Evolutionary conservation across 2,113 vertebrate species (phyloP).

Genomic region (Phoxinus phoxinus): DNA sequence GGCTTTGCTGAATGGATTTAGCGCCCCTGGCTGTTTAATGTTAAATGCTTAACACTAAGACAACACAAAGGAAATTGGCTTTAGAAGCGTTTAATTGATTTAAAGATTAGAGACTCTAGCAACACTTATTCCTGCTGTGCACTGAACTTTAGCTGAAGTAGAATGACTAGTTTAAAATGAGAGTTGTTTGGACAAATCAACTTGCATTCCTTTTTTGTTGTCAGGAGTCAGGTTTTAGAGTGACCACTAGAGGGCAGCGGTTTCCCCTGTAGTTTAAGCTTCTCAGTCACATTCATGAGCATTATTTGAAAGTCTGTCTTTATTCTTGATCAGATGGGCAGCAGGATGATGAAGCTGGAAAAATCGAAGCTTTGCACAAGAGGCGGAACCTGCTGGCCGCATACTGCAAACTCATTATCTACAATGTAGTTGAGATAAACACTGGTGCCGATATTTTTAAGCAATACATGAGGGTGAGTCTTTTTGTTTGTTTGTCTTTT

Average conservation of each 20-base stretch:
- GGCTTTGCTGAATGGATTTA: constrained; percentile 8
- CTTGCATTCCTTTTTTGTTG: not conserved
- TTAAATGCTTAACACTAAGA: not conserved
- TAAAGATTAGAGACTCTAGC: constrained; percentile 1
- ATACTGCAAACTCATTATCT: constrained; percentile 99
- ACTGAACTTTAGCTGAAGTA: constrained; percentile 10
- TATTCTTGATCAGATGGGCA: constrained; percentile 85
- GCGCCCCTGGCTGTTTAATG: not conserved
- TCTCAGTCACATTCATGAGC: no score
- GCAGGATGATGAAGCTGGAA: constrained; percentile 97
- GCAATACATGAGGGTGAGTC: constrained; percentile 96
- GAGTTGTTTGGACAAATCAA: not conserved
- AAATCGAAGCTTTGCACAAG: constrained; percentile 99
- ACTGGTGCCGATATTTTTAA: constrained; percentile 99
- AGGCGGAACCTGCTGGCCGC: constrained; percentile 97
- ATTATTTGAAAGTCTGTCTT: not conserved
- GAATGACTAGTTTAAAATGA: not conserved
- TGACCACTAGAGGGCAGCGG: constrained; percentile 43
- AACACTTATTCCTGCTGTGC: constrained; percentile 11
- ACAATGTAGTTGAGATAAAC: constrained; percentile 98
- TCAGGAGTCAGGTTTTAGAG: not conserved
- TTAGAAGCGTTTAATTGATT: constrained; percentile 1
- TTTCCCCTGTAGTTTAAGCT: not conserved
- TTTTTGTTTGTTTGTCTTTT: constrained; percentile 13
- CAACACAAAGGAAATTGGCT: not conserved